These are phyloP conservation scores for Daboia siamensis DNA, from an alignment of 2,113 vertebrate species.

Conservation along the genomic window DNA sequence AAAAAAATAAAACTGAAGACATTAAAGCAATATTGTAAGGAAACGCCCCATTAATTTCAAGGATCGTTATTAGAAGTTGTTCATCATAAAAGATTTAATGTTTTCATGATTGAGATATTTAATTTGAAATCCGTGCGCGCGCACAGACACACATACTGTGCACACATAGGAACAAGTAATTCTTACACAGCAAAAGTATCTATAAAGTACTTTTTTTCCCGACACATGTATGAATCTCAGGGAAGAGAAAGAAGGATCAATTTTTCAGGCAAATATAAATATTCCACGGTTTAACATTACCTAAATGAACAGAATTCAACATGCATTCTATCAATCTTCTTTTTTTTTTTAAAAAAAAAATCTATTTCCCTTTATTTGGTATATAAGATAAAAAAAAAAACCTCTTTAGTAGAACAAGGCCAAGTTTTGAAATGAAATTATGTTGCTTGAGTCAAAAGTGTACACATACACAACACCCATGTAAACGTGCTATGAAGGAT, in stretches of 20 bases:
- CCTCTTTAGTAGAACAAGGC: too few relatives aligned
- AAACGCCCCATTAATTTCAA: neutral
- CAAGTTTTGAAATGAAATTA: too few relatives aligned
- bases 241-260: neutral
- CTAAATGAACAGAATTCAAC: neutral
- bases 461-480: too few relatives aligned
- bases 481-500: too few relatives aligned
- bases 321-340: neutral
- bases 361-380: neutral
- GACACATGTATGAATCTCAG: neutral
- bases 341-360: too few relatives aligned
- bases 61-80: neutral
- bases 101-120: conserved; percentile 8
- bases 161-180: neutral
- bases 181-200: neutral
- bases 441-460: too few relatives aligned
- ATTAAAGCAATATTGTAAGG: neutral
- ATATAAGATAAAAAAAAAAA: neutral
- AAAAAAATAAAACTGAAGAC: neutral
- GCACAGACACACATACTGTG: neutral
- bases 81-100: neutral
- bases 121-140: neutral
- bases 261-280: neutral
- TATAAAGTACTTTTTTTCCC: neutral
- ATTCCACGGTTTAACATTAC: conserved; percentile 11